These are phyloP conservation scores for Eunapius fragilis DNA, from an alignment of 37 sponge, comb jelly and placozoan species.

Conservation along the genomic window DNA sequence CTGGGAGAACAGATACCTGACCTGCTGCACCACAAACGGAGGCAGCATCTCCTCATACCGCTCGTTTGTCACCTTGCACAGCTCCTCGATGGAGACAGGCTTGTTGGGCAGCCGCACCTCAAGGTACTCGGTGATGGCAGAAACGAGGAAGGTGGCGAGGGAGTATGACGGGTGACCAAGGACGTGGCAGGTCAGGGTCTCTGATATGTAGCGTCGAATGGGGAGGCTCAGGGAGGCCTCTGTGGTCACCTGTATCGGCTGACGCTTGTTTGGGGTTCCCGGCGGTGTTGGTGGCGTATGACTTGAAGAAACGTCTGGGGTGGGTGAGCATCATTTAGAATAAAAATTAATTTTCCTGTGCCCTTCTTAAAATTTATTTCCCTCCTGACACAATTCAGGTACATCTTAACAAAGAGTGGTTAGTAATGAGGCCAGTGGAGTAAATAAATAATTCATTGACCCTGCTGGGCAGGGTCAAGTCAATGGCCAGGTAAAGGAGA, in stretches of 20 bases:
- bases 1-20: conserved; percentile 73
- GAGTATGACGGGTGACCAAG: conserved; percentile 81
- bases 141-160: conserved; percentile 66
- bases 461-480: no score
- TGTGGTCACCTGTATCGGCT: conserved; percentile 56
- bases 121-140: conserved; percentile 57
- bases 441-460: no score
- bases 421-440: no score
- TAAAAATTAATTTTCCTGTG: neutral
- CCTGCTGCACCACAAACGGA: conserved; percentile 55
- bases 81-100: conserved; percentile 62
- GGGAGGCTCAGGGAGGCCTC: conserved; percentile 59
- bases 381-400: no score
- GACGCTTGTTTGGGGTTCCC: conserved; percentile 37
- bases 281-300: conserved; percentile 46
- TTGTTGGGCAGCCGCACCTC: conserved; percentile 37
- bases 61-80: conserved; percentile 79
- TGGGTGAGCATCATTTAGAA: neutral
- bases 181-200: conserved; percentile 70
- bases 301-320: neutral
- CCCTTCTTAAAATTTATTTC: no score
- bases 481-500: no score
- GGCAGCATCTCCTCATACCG: conserved; percentile 53
- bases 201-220: conserved; percentile 77
- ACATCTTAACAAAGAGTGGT: no score